These are phyloP conservation scores for Chrysaora quinquecirrha DNA, from an alignment of 30 jellyfish, hydroid and myxozoan species.

Conservation along the genomic window DNA sequence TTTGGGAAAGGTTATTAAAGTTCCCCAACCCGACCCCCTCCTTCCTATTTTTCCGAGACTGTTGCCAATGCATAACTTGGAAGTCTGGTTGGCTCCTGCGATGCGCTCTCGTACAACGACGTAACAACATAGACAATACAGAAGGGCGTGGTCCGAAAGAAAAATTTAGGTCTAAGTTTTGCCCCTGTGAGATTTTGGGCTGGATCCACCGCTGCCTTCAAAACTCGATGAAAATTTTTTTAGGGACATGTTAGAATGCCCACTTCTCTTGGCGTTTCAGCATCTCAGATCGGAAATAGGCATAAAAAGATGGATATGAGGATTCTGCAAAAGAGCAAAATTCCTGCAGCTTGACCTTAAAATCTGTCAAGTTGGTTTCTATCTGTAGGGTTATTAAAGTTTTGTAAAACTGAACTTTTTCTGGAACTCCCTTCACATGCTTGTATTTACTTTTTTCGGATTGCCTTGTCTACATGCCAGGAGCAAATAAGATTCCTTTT, in stretches of 20 bases:
- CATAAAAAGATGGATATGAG: slow-evolving; percentile 12
- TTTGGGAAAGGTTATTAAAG: too few relatives aligned
- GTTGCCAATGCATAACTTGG: too few relatives aligned
- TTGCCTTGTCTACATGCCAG: slow-evolving; percentile 58
- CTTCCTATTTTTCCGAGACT: too few relatives aligned
- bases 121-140: slow-evolving; percentile 20
- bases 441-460: slow-evolving; percentile 14
- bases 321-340: slow-evolving; percentile 28
- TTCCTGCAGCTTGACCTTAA: slow-evolving; percentile 14
- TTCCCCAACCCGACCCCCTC: too few relatives aligned
- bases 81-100: too few relatives aligned
- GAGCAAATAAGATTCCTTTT: slow-evolving; percentile 32
- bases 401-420: slow-evolving; percentile 22
- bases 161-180: too few relatives aligned
- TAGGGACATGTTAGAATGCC: slow-evolving; percentile 57
- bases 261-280: slow-evolving; percentile 26
- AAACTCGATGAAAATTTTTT: slow-evolving; percentile 44
- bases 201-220: too few relatives aligned
- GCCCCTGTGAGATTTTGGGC: too few relatives aligned
- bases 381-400: slow-evolving; percentile 8
- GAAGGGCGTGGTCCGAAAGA: too few relatives aligned
- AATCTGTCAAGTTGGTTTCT: slow-evolving; percentile 31
- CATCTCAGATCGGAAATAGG: slow-evolving; percentile 28
- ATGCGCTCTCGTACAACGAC: slow-evolving; percentile 24
- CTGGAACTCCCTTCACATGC: background rate